Evolutionary conservation across 2,113 vertebrate genomes (phyloP).

Genomic region (Thymallus thymallus): DNA sequence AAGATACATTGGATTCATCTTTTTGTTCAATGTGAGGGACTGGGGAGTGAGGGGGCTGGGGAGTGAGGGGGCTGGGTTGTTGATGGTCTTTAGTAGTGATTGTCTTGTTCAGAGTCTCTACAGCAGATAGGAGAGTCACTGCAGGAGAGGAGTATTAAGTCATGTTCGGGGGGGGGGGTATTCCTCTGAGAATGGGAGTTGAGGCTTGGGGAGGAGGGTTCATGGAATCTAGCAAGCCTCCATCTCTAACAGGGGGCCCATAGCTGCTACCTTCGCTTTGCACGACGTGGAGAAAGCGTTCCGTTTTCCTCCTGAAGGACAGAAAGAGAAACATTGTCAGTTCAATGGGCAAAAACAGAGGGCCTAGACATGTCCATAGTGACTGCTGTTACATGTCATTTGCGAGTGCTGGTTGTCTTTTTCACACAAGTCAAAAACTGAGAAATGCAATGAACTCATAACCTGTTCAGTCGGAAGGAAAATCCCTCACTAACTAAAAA

Average conservation of each 20-base stretch:
- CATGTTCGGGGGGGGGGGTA: slow-evolving; percentile 28
- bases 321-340: not conserved
- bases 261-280: slow-evolving; percentile 94
- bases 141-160: slow-evolving; percentile 55
- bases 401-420: no score
- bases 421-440: not conserved
- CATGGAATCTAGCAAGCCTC: slow-evolving; percentile 81
- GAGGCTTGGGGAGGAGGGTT: slow-evolving; percentile 10
- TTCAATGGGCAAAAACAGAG: not conserved
- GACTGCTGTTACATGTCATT: not conserved
- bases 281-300: slow-evolving; percentile 91
- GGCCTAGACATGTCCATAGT: not conserved
- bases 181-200: slow-evolving; percentile 67
- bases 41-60: not conserved
- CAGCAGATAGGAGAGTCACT: slow-evolving; percentile 51
- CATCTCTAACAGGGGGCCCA: slow-evolving; percentile 96
- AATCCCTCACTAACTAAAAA: not conserved
- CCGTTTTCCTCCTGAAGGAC: slow-evolving; percentile 86
- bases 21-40: slow-evolving; percentile 8
- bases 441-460: not conserved
- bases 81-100: slow-evolving; percentile 75
- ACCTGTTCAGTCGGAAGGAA: not conserved
- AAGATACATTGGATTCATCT: slow-evolving; percentile 17
- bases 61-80: slow-evolving; percentile 34
- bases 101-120: slow-evolving; percentile 75